Evolutionary conservation across 2,888 invertebrate genomes (phyloP).

Genomic region (Orchesellides sinensis): DNA sequence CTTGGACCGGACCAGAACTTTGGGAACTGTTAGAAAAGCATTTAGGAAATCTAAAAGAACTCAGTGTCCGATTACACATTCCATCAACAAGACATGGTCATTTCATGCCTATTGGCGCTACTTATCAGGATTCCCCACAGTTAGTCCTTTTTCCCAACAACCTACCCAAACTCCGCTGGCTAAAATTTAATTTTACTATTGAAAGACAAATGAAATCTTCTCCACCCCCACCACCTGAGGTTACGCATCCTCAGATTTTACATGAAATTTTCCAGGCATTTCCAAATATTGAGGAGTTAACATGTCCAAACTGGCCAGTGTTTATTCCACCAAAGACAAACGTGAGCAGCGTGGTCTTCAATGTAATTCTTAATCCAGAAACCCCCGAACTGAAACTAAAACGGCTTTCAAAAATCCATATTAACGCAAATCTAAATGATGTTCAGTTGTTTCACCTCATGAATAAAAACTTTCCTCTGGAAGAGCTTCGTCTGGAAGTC

Average conservation of each 20-base stretch:
- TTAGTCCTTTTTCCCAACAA: slow-evolving; percentile 14
- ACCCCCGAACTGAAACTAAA: slow-evolving; percentile 53
- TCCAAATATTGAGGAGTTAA: slow-evolving; percentile 61
- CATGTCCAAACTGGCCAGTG: slow-evolving; percentile 69
- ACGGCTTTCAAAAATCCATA: slow-evolving; percentile 56
- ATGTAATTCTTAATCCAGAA: slow-evolving; percentile 59
- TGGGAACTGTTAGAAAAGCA: slow-evolving; percentile 50
- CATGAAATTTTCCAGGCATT: slow-evolving; percentile 63
- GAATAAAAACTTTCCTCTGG: slow-evolving; percentile 62
- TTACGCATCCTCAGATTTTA: slow-evolving; percentile 56
- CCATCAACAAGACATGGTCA: slow-evolving; percentile 58
- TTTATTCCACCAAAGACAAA: slow-evolving; percentile 61
- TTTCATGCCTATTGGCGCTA: slow-evolving; percentile 35
- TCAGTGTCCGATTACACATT: slow-evolving; percentile 65
- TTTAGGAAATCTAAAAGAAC: slow-evolving; percentile 55
- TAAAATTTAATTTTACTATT: slow-evolving; percentile 65
- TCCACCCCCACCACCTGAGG: slow-evolving; percentile 60
- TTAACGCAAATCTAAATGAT: slow-evolving; percentile 63
- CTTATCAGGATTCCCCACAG: background rate
- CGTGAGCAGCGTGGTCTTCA: slow-evolving; percentile 64
- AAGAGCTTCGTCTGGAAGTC: slow-evolving; percentile 63
- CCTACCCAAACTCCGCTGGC: slow-evolving; percentile 40
- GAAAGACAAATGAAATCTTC: slow-evolving; percentile 50
- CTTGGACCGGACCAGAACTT: slow-evolving; percentile 58
- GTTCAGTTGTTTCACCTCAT: slow-evolving; percentile 52